Percentiles rank a stretch among this genome's conserved stretches.
These are phyloP conservation scores for Philhelius pedissequus DNA, from an alignment of 2,888 invertebrate species.

Conservation along the genomic window DNA sequence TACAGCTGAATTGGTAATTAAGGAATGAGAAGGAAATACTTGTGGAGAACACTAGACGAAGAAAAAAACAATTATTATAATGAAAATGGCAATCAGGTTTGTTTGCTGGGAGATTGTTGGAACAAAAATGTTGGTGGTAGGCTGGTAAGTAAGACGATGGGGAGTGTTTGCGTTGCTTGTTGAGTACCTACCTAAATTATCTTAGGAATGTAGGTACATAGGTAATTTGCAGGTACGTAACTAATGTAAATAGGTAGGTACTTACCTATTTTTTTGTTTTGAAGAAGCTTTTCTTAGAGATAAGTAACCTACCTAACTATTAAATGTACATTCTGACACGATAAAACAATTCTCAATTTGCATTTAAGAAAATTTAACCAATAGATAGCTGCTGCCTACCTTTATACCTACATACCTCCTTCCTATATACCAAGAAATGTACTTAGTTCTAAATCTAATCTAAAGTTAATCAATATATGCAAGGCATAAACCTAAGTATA, in stretches of 20 bases:
- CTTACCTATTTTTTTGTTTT: neutral
- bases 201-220: neutral
- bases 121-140: neutral
- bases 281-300: neutral
- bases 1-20: conserved; percentile 39
- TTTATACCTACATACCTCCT: no score
- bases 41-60: neutral
- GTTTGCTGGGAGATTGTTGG: neutral
- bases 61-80: neutral
- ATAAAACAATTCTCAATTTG: no score
- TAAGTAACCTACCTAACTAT: no score
- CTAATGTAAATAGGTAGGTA: neutral
- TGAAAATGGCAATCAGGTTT: neutral
- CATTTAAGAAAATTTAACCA: no score
- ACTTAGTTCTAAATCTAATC: no score
- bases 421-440: no score
- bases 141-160: neutral
- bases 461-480: no score
- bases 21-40: conserved; percentile 8
- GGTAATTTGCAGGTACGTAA: neutral
- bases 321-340: no score
- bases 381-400: no score
- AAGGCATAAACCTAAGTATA: no score
- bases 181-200: neutral
- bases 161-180: neutral